Base-by-base conservation (phyloP, 2,113 vertebrate genomes). In the Pteropus alecto region DNA sequence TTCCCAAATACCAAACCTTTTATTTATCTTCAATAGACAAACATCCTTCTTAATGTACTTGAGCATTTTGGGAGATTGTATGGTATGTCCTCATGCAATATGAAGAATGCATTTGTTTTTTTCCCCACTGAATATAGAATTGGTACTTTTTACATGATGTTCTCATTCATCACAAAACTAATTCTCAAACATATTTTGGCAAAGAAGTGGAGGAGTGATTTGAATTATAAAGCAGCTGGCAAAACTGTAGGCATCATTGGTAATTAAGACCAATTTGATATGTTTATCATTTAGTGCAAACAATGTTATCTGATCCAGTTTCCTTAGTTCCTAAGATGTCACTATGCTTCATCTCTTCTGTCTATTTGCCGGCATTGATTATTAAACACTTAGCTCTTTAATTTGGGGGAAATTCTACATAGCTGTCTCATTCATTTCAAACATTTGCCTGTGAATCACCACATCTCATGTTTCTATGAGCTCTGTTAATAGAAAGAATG, bases 281-380 rank as follows among this genome's bases (percentile, higher is more conserved):
- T 98, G 92, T 95, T 98, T 98, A 96, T 97, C 97, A 68, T 65
- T 96, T 83, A 61, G 70, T 93, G 88, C 90, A 97, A 97, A 88
- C 74, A 98, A 19, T 87, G 83, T 96, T 94, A 95, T 98, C 92
- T 87, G 96, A 98, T 90, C 79, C 88, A 94, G 65, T 41, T 97
- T 97, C 94, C 61, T 94, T 96, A 92, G 38, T 96, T 98, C 41
- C 1, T 96, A 65, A 93, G 94, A 95, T 41, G 70, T 94, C 84
- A 0, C 7, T 54, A 58, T 87, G 35, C 77, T 97, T 98, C 24
- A 78, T 14, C 71, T 97, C 82, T 97, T 90, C 14, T 60, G 46
- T 82, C 87, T 92, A 71, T 88, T 97, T 98, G 43, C 60, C 97
- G 94, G 41, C 2, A 5, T 67, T 63, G 82, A 35, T 87, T 92